Base-by-base conservation (phyloP, 2,797 vertebrate species). In the Tauraco hartlaubi region DNA sequence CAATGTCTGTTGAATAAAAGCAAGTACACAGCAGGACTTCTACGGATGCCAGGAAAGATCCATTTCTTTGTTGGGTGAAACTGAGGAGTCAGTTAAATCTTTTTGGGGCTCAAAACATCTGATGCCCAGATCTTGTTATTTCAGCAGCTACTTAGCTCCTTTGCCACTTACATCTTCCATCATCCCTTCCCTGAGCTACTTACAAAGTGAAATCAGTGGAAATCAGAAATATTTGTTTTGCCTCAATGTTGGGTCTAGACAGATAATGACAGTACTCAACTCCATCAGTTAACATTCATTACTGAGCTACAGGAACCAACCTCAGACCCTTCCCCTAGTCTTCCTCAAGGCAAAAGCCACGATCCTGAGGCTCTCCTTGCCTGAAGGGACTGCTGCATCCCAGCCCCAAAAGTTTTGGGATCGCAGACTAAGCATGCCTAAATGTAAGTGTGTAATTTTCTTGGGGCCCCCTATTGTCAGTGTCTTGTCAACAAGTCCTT, bases 211-310 rank as follows among this genome's bases (percentile, higher is more conserved):
- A 92, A 92, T 76, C 59, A 90, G 76, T 73, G 44, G 82, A 92
- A 86, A 92, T 89, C 58, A 79, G 77, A 86, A 90, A 68, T 44
- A 84, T 22, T 87, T 83, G 43, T 75, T 93, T 90, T 96, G 48
- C 43, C 22, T 88, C 77, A 59, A 2, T 44, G 18, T 41, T 80
- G 31, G 25, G 55, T 84, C 77, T 90, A 85, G 66, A 90, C 56
- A 66, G 43, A 78, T 58, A 88, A 88, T 10, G 44, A 75, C 51
- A 87, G 54, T n/a, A 39, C 51, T 59, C 0, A 0, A 55, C 31
- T 92, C 22, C 48, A 72, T 18, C 73, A 49, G 66, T 31, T 84
- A 86, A 71, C 28, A 76, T 33, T 90, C 55, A 39, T 84, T 59
- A 76, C 15, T 59, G 51, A 94, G 74, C 39, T 78, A 35, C 37